Base-by-base conservation (phyloP, 2,113 vertebrate species). In the Corythoichthys haematopterus region DNA sequence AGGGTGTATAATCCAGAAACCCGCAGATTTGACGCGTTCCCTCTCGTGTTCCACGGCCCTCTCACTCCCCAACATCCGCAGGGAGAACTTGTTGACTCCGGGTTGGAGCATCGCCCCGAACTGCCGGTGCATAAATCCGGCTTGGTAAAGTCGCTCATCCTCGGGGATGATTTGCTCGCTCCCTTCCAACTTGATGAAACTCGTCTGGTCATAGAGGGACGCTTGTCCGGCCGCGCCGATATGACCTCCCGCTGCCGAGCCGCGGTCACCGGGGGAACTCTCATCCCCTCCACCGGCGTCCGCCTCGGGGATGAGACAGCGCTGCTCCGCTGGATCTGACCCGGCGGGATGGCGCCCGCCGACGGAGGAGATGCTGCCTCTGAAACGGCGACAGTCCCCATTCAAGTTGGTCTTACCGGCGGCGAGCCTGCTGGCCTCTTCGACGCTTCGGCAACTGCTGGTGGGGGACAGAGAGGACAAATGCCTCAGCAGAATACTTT, bases 41-140 rank as follows among this genome's bases (percentile, higher is more conserved):
- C 98, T 94, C 80, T 99, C 97, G 15, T 94, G 91, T 88, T 99
- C 97, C 89, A 99, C 97, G 50, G 97, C 97, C 90, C 97, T 95
- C 88, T 99, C 95, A 72, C 97, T 98, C 62, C 97, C 97, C 87
- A 99, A 92, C 97, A 99, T 98, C 90, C 97, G 92, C 85, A 99
- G 92, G 73, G 97, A 99, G 91, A 99, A 99, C 93, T 99, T 99
- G 94, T 99, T 99, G 92, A 99, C 95, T 85, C 96, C 96, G 0
- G 97, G 97, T 69, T 99, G 97, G 52, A 99, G 94, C 94, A 99
- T 95, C 72, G 95, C 94, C 64, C 96, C 95, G 36, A 99, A 96
- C 82, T 99, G 97, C 74, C 96, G 92, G 85, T 98, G 97, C 94
- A 99, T 96, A 84, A 99, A 99, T 71, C 96, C 95, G 0, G 92